Conservation (phyloP, 2,113 vertebrate genomes). For the Notothenia rossii region DNA sequence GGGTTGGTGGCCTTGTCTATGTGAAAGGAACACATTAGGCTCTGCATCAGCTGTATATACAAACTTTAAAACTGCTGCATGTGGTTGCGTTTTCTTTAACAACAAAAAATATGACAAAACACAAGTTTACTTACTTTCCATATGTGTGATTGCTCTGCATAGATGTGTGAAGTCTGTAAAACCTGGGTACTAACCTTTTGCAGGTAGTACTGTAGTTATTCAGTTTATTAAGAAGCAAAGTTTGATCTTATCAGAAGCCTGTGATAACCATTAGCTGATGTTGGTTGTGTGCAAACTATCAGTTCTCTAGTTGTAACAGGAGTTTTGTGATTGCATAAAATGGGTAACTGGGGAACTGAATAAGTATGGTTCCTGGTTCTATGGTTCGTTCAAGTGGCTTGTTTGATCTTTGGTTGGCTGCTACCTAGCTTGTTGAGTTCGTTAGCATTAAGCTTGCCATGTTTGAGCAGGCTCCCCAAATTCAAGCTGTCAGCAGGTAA, state of each 20-base stretch:
- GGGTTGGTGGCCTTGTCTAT: slow-evolving; percentile 96
- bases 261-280: neutral
- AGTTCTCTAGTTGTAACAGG: neutral
- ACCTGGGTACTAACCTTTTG: neutral
- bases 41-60: neutral
- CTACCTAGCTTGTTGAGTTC: slow-evolving; percentile 27
- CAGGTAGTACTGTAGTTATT: neutral
- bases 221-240: neutral
- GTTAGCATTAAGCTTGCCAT: slow-evolving; percentile 32
- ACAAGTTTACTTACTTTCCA: neutral
- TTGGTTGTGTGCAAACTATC: neutral
- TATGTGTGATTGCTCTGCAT: neutral
- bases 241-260: neutral
- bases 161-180: neutral
- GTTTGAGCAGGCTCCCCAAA: neutral
- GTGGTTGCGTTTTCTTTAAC: neutral
- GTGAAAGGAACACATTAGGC: neutral
- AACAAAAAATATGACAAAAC: neutral
- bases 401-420: neutral
- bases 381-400: neutral
- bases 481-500: neutral
- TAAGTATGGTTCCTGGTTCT: slow-evolving; percentile 14
- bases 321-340: neutral
- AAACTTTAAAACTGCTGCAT: neutral
- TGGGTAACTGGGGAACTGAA: too few relatives aligned